phyloP scores from a whole-genome alignment of 2,113 vertebrate species.

The Mobula birostris region DNA sequence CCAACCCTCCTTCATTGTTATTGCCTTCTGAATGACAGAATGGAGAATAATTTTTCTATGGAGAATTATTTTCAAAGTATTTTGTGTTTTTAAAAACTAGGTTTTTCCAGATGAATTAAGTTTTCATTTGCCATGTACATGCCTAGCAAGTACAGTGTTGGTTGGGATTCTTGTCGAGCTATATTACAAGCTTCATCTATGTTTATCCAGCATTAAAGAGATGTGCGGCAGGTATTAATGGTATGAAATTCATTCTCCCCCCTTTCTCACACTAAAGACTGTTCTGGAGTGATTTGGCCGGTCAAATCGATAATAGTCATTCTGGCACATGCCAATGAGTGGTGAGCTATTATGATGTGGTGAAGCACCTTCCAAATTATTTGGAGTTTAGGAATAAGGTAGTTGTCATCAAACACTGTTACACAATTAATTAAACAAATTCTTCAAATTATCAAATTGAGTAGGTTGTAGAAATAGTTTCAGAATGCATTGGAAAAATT shows the following conservation, averaged over 20 bases:
- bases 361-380: not conserved
- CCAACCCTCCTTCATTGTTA: not conserved
- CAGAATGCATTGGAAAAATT: not conserved
- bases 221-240: not conserved
- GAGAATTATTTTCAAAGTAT: not conserved
- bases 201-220: not conserved
- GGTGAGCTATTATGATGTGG: not conserved
- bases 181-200: not conserved
- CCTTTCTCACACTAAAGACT: not conserved
- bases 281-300: not conserved
- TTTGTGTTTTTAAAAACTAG: too few species aligned
- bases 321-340: not conserved
- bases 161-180: not conserved
- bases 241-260: not conserved
- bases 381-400: not conserved
- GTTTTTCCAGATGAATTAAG: too few species aligned
- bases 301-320: not conserved
- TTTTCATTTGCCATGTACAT: not conserved
- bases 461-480: not conserved
- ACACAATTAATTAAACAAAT: not conserved
- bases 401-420: not conserved
- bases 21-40: not conserved
- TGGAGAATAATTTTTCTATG: not conserved
- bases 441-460: not conserved
- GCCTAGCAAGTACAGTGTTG: not conserved